A percentile compares a stretch with the other conserved stretches of the same genome.
phyloP scores from a whole-genome alignment of 2,113 vertebrate genomes.

The Mustela nigripes region DNA sequence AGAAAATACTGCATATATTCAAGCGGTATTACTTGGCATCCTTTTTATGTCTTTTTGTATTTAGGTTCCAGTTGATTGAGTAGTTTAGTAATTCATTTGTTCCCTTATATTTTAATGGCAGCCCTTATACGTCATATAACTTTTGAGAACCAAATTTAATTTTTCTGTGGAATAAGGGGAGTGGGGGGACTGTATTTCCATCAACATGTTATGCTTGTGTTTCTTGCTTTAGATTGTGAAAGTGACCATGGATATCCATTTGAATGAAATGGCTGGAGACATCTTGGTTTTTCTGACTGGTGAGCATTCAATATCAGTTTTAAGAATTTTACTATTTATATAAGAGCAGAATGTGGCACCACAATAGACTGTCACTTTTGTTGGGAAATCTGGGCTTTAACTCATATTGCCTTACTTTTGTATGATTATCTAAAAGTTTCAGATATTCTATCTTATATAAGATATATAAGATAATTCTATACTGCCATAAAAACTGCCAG shows the following conservation, averaged over 20 bases:
- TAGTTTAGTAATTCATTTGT: constrained; percentile 47
- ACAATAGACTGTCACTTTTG: not conserved
- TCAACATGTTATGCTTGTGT: constrained; percentile 9
- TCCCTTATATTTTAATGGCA: constrained; percentile 8
- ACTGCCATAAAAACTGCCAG: not conserved
- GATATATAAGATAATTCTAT: not conserved
- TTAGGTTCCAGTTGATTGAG: constrained; percentile 40
- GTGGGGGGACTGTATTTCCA: not conserved
- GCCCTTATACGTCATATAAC: not conserved
- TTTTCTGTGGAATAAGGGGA: constrained; percentile 18
- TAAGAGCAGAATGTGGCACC: not conserved
- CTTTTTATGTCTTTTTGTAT: constrained; percentile 52
- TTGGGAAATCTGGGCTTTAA: constrained; percentile 11
- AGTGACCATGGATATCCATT: constrained; percentile 94
- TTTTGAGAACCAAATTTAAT: constrained; percentile 43
- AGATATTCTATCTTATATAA: not conserved
- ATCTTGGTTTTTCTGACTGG: constrained; percentile 98
- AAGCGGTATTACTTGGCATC: constrained; percentile 90
- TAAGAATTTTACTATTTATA: constrained; percentile 21
- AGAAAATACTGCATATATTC: constrained; percentile 93
- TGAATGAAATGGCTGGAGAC: constrained; percentile 94
- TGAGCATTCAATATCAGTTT: constrained; percentile 75
- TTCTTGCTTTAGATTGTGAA: constrained; percentile 93
- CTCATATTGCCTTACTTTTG: constrained; percentile 20
- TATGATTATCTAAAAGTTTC: constrained; percentile 31